Base-by-base conservation (phyloP, 2,888 invertebrate species). In the Euzophera pinguis region DNA sequence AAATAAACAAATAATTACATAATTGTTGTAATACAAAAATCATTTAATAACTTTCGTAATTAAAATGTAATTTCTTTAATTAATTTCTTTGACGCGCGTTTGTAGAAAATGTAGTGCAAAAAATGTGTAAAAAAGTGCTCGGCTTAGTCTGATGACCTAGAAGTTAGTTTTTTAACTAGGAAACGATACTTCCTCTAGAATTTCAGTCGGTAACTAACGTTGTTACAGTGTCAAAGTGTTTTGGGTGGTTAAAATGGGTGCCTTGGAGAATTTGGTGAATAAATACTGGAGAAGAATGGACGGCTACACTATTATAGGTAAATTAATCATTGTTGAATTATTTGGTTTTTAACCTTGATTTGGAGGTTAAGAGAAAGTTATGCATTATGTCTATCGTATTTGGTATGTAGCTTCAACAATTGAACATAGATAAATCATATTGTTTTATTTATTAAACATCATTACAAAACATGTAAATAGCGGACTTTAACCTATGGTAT, bases 281-380 rank as follows among this genome's bases (percentile, higher is more conserved):
- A 84, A 79, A 55, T 66, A 71, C 10, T 71, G 74, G 62, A 73
- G 77, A 59, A 78, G 71, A 56, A 65, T 79, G 64, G 69, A 82
- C 22, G 88, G 88, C 59, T 88, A 88, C 41, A 72, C 68, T 0
- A 71, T 79, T 14, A 65, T 88, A 53, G 87, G 88, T 88, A 75
- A 72, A 27, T 39, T 16, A 14, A 17, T 41, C 2, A 41, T 41
- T 22, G 1, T 27, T 42, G 4, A n/a, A 22, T 12, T 13, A 5
- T 9, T 29, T 29, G 3, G 10, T 17, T 17, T 10, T 14, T 8
- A 17, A 29, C 27, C 43, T 43, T 43, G 29, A 4, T 38, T 43
- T 29, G 7, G 29, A 43, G 43, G 43, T 29, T 22, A 22, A 22
- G 22, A 1, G 22, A 41, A n/a, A 32, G 32, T 32, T 32, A 22